Evolutionary conservation across 2,888 invertebrate genomes (phyloP).

Genomic region (Pilophorus perplexus): DNA sequence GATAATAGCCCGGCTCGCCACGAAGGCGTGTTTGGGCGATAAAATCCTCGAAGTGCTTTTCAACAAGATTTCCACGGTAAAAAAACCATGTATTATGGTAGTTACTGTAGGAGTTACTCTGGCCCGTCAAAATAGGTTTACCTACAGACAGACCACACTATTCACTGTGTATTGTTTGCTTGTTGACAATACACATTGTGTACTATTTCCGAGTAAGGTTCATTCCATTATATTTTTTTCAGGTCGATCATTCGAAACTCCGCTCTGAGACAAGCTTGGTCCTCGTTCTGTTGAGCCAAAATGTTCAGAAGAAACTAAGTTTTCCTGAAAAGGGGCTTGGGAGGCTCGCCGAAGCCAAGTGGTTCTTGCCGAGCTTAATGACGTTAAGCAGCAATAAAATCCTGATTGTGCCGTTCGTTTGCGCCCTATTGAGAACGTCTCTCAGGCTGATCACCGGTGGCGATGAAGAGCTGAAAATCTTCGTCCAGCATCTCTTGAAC

Average conservation of each 20-base stretch:
- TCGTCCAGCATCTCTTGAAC: slow-evolving; percentile 61
- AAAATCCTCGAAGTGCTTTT: slow-evolving; percentile 62
- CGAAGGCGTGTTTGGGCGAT: slow-evolving; percentile 61
- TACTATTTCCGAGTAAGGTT: no score
- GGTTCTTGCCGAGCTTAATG: slow-evolving; percentile 44
- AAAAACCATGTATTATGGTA: not conserved
- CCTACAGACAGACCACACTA: no score
- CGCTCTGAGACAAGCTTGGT: slow-evolving; percentile 64
- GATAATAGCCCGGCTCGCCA: slow-evolving; percentile 67
- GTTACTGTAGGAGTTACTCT: no score
- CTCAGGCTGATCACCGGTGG: slow-evolving; percentile 51
- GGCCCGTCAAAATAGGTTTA: no score
- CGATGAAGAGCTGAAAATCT: slow-evolving; percentile 54
- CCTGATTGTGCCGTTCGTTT: slow-evolving; percentile 43
- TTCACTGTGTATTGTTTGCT: no score
- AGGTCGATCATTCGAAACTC: slow-evolving; percentile 57
- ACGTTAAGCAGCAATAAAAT: slow-evolving; percentile 41
- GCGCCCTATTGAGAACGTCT: slow-evolving; percentile 30
- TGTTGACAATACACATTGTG: no score
- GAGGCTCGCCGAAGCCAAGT: slow-evolving; percentile 32
- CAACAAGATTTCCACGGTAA: slow-evolving; percentile 58
- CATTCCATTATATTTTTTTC: slow-evolving; percentile 29
- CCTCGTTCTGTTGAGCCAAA: slow-evolving; percentile 65
- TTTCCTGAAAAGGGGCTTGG: slow-evolving; percentile 38
- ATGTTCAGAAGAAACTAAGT: slow-evolving; percentile 33